Conservation (phyloP, 2,797 vertebrate species). For the Cirrhinus molitorella region DNA sequence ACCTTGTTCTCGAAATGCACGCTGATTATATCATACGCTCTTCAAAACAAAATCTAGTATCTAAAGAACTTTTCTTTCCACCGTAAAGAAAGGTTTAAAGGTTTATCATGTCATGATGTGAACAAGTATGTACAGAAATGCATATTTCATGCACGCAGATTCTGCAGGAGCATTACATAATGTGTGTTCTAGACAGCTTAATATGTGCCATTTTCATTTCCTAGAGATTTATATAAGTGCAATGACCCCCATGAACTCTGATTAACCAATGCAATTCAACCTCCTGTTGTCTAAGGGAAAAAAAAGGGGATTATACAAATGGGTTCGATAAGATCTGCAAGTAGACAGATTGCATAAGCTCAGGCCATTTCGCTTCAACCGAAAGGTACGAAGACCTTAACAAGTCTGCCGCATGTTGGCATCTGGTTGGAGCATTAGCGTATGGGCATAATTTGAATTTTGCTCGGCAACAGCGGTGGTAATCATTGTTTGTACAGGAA, state of each 20-base stretch:
- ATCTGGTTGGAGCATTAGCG: slow-evolving; percentile 13
- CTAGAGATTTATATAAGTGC: slow-evolving; percentile 35
- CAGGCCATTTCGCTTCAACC: background rate
- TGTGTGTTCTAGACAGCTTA: slow-evolving; percentile 36
- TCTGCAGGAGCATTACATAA: slow-evolving; percentile 32
- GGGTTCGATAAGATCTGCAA: slow-evolving; percentile 24
- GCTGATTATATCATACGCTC: background rate
- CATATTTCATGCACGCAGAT: background rate
- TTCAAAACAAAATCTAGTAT: background rate
- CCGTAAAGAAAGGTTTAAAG: no score
- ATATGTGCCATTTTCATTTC: slow-evolving; percentile 24
- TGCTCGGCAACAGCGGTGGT: slow-evolving; percentile 47
- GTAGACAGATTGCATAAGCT: slow-evolving; percentile 26
- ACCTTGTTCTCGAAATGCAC: background rate
- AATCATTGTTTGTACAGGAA: slow-evolving; percentile 56
- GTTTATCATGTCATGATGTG: background rate
- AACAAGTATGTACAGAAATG: background rate
- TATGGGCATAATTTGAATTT: slow-evolving; percentile 39
- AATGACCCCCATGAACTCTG: slow-evolving; percentile 25
- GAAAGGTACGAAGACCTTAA: background rate
- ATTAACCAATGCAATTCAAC: slow-evolving; percentile 37
- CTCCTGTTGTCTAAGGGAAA: slow-evolving; percentile 16
- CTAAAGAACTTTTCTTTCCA: no score
- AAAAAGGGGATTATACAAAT: slow-evolving; percentile 31
- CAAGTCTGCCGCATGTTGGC: slow-evolving; percentile 2